phyloP scores from a whole-genome alignment of 2,113 vertebrate genomes.

The Promerops cafer region DNA sequence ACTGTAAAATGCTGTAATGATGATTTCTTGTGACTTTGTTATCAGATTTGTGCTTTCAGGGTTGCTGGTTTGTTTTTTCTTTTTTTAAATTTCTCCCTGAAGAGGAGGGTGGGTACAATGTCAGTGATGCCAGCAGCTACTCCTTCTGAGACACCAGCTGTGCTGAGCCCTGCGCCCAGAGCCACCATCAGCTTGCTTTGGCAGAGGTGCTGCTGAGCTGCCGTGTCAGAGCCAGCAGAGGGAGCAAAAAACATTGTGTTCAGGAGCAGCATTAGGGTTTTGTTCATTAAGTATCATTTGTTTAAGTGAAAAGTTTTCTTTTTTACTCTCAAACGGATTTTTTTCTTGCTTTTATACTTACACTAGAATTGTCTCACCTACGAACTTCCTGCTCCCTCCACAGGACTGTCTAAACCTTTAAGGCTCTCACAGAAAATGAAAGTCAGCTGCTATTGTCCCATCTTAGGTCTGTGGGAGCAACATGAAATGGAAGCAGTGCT shows the following conservation, averaged over 20 bases:
- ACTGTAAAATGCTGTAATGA: neutral
- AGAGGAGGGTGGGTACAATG: neutral
- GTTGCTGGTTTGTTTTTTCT: neutral
- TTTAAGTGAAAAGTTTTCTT: neutral
- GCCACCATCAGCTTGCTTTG: neutral
- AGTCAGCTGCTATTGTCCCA: neutral
- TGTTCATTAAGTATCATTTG: neutral
- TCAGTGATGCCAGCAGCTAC: neutral
- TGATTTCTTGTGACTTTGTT: neutral
- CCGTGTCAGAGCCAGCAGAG: constrained; percentile 16
- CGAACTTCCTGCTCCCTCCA: neutral
- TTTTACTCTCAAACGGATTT: neutral
- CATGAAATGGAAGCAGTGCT: neutral
- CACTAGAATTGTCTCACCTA: neutral
- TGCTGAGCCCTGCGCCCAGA: neutral
- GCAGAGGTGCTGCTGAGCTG: neutral
- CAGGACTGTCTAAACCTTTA: neutral
- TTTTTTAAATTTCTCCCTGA: neutral
- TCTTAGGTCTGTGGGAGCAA: neutral
- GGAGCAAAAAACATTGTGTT: constrained; percentile 50
- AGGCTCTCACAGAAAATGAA: neutral
- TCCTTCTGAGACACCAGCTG: neutral
- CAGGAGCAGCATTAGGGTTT: neutral
- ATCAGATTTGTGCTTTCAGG: neutral
- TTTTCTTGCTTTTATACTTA: neutral